These are phyloP conservation scores for Cacatua alba DNA, from an alignment of 2,113 vertebrate genomes.

Conservation along the genomic window DNA sequence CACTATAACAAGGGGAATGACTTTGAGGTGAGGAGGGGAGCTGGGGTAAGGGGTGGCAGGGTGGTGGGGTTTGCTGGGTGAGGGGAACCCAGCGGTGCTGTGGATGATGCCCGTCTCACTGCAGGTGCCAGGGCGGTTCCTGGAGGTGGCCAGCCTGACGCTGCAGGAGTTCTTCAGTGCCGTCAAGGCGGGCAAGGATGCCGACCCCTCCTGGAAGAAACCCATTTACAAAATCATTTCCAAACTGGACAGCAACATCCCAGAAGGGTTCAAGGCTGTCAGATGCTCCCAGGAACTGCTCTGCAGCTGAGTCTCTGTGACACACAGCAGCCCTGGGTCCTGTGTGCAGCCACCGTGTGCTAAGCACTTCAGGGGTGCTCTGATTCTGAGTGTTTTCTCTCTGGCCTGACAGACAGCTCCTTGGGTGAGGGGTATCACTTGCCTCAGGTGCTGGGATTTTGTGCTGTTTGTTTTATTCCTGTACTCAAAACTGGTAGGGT, in stretches of 20 bases:
- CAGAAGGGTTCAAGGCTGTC: constrained; percentile 89
- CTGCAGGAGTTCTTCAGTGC: constrained; percentile 93
- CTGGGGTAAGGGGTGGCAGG: fast-evolving
- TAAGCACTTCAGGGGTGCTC: not conserved
- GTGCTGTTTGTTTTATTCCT: not conserved
- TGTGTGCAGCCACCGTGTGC: not conserved
- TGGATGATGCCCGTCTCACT: not conserved
- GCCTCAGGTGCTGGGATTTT: not conserved
- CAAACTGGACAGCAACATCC: constrained; percentile 93
- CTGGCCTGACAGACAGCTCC: not conserved
- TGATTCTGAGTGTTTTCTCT: not conserved
- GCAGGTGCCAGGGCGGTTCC: constrained; percentile 91
- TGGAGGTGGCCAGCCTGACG: constrained; percentile 92
- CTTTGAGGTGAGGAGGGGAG: constrained; percentile 84
- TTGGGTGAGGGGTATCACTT: not conserved
- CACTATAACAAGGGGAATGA: constrained; percentile 97
- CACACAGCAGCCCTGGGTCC: not conserved
- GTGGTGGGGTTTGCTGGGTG: fast-evolving
- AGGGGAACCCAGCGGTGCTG: not conserved
- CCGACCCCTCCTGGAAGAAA: constrained; percentile 96
- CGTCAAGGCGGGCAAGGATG: constrained; percentile 86
- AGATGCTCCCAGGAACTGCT: constrained; percentile 77
- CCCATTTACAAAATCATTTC: constrained; percentile 98
- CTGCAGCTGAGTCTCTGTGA: constrained; percentile 15
- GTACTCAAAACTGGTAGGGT: not conserved